A percentile compares a stretch with the other conserved stretches of the same genome.
phyloP scores from a whole-genome alignment of 2,113 vertebrate genomes.

The Boulengeromyrus knoepffleri region DNA sequence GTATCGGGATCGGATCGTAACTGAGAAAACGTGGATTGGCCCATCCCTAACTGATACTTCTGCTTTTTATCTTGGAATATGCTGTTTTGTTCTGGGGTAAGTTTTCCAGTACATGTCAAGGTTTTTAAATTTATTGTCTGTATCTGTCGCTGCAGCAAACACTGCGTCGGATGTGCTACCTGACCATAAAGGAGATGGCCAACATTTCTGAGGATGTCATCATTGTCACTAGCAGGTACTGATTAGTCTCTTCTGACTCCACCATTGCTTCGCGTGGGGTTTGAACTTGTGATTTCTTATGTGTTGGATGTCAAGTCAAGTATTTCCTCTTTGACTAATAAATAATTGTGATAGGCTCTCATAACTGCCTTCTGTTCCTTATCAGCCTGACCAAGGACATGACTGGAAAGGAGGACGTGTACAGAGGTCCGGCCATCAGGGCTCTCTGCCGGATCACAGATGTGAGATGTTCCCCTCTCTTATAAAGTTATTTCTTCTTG shows the following conservation, averaged over 20 bases:
- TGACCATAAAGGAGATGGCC: slow-evolving; percentile 98
- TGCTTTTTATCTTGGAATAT: background rate
- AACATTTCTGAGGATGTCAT: slow-evolving; percentile 98
- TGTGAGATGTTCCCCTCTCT: slow-evolving; percentile 58
- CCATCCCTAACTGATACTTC: background rate
- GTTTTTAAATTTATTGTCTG: background rate
- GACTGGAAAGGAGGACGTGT: slow-evolving; percentile 96
- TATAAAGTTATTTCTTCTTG: background rate
- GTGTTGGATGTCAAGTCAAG: background rate
- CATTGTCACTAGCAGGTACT: slow-evolving; percentile 97
- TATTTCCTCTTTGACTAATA: background rate
- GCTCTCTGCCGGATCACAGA: slow-evolving; percentile 96
- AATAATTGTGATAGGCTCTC: background rate
- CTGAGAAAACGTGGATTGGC: too few relatives aligned
- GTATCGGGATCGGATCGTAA: too few relatives aligned
- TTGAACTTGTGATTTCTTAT: background rate
- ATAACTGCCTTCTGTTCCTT: slow-evolving; percentile 10
- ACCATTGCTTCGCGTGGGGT: background rate
- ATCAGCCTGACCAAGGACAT: slow-evolving; percentile 93
- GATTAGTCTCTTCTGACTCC: background rate
- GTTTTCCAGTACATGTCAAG: background rate
- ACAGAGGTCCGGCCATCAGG: slow-evolving; percentile 88
- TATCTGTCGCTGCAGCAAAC: slow-evolving; percentile 72
- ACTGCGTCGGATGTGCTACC: slow-evolving; percentile 91
- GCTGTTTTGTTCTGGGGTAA: background rate